phyloP scores from a whole-genome alignment of 35 echinoderm and acorn worm genomes.

The Heliocidaris tuberculata region DNA sequence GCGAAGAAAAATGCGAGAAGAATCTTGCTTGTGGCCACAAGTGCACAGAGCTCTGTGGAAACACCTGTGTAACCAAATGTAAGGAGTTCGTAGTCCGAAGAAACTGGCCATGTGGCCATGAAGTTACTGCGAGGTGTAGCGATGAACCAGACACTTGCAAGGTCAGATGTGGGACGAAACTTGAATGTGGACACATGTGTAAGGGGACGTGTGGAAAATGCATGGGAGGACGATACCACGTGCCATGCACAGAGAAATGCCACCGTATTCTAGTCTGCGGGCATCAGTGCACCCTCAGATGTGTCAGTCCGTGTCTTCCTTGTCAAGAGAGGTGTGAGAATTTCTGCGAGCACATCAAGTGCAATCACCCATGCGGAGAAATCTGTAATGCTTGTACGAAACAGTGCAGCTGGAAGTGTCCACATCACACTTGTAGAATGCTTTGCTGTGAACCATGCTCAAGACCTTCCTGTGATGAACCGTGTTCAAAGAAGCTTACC shows the following conservation, averaged over 20 bases:
- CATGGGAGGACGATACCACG: neutral
- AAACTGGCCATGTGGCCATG: constrained; percentile 77
- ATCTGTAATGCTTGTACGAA: constrained; percentile 50
- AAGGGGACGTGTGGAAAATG: constrained; percentile 30
- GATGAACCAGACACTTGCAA: constrained; percentile 53
- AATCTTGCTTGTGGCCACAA: constrained; percentile 52
- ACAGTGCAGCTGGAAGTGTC: constrained; percentile 42
- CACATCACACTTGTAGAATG: constrained; percentile 5
- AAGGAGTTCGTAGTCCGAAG: neutral
- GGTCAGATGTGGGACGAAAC: constrained; percentile 45
- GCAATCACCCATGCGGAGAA: constrained; percentile 56
- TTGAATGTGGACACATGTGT: constrained; percentile 78
- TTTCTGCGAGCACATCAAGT: constrained; percentile 34
- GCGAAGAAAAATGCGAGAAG: constrained; percentile 39
- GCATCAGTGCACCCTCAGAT: constrained; percentile 70
- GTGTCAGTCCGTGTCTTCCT: constrained; percentile 61
- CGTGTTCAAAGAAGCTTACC: constrained; percentile 12
- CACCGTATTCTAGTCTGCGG: constrained; percentile 72
- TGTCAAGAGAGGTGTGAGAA: constrained; percentile 1
- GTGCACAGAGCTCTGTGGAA: constrained; percentile 33
- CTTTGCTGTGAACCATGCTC: constrained; percentile 40
- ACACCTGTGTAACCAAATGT: constrained; percentile 10
- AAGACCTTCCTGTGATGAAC: constrained; percentile 46
- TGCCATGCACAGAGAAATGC: constrained; percentile 58
- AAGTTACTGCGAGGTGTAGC: constrained; percentile 60